phyloP scores from a whole-genome alignment of 92 coral and sea anemone species.

The Actinostola sp. region DNA sequence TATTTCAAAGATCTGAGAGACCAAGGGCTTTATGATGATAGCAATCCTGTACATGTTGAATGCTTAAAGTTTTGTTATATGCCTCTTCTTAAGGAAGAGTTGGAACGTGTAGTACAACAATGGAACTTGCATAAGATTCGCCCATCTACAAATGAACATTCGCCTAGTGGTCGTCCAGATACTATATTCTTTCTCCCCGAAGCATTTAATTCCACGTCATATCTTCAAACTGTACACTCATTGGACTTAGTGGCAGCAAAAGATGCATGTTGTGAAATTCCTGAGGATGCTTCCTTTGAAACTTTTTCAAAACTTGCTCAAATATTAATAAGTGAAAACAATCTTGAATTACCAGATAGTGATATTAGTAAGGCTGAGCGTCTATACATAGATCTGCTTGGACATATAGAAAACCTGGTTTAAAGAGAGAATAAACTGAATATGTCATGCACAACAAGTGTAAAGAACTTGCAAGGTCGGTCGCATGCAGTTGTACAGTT shows the following conservation, averaged over 20 bases:
- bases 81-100: slow-evolving; percentile 45
- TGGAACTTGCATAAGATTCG: slow-evolving; percentile 59
- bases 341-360: slow-evolving; percentile 41
- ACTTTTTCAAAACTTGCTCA: slow-evolving; percentile 46
- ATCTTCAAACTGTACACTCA: slow-evolving; percentile 40
- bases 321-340: slow-evolving; percentile 38
- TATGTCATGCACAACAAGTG: too few species aligned
- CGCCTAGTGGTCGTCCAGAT: slow-evolving; percentile 51
- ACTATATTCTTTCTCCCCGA: slow-evolving; percentile 48
- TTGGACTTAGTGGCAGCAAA: slow-evolving; percentile 26
- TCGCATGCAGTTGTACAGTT: too few species aligned
- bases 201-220: slow-evolving; percentile 43
- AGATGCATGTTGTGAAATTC: slow-evolving; percentile 39
- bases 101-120: slow-evolving; percentile 50
- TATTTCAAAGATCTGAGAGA: slow-evolving; percentile 62
- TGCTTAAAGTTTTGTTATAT: slow-evolving; percentile 59
- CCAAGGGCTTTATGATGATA: slow-evolving; percentile 44
- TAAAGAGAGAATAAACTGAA: too few species aligned
- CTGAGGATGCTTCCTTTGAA: slow-evolving; percentile 30
- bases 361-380: slow-evolving; percentile 45
- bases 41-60: slow-evolving; percentile 43
- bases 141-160: slow-evolving; percentile 37
- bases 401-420: slow-evolving; percentile 30
- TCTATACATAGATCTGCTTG: slow-evolving; percentile 38
- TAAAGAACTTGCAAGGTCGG: too few species aligned